Percentiles rank a stretch among this genome's conserved stretches.
Conservation (phyloP, 2,113 vertebrate genomes). For the Oxygymnocypris stewartii region DNA sequence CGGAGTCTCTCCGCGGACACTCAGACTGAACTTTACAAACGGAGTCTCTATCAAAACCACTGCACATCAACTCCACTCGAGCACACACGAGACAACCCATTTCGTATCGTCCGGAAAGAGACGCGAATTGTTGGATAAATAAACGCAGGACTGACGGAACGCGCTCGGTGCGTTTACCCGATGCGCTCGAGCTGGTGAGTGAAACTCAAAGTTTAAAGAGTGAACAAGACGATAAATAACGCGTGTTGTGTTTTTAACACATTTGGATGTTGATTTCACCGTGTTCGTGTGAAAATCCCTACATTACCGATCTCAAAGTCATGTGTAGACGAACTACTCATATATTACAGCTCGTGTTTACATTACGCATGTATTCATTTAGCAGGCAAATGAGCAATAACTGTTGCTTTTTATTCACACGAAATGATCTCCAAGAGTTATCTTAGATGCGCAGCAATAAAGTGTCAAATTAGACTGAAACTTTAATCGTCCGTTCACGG, state of each 20-base stretch:
- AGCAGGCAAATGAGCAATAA: not conserved
- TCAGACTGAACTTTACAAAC: not conserved
- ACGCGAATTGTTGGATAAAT: conserved; percentile 2
- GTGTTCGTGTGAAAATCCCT: not conserved
- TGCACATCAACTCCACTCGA: not conserved
- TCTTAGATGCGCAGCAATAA: not conserved
- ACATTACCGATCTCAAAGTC: not conserved
- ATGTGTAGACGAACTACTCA: not conserved
- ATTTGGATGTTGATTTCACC: not conserved
- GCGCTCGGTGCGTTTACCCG: conserved; percentile 10
- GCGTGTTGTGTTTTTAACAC: not conserved
- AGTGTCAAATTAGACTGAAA: not conserved
- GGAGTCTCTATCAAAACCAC: not conserved
- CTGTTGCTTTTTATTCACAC: not conserved
- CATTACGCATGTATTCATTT: not conserved
- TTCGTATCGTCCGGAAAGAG: not conserved
- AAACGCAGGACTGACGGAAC: not conserved
- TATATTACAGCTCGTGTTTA: not conserved
- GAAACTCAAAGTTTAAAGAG: not conserved
- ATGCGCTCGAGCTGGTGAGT: conserved; percentile 43
- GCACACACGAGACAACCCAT: not conserved
- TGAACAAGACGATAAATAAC: not conserved
- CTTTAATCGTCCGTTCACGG: not conserved
- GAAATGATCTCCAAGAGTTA: not conserved
- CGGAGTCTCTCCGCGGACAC: conserved; percentile 5